Conservation (phyloP, 2,797 vertebrate species). For the Leptoclinus maculatus region DNA sequence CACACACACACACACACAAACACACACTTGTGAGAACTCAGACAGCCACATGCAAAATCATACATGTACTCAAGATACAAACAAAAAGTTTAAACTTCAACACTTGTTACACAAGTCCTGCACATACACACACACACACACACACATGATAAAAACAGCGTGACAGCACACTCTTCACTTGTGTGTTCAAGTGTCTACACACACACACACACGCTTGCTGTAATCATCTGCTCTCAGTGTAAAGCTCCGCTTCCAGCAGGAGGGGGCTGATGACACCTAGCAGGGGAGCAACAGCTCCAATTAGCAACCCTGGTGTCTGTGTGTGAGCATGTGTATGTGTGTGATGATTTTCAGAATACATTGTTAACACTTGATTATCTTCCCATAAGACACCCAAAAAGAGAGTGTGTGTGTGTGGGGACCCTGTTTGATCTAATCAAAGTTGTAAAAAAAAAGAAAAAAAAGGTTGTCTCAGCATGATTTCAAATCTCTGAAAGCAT, state of each 20-base stretch:
- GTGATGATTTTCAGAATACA: slow-evolving; percentile 61
- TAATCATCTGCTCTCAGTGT: slow-evolving; percentile 79
- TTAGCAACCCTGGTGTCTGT: slow-evolving; percentile 79
- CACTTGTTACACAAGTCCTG: slow-evolving; percentile 20
- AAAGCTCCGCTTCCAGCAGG: slow-evolving; percentile 77
- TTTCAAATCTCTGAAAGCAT: slow-evolving; percentile 42
- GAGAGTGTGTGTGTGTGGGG: not conserved
- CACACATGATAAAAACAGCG: slow-evolving; percentile 3
- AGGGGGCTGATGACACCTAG: slow-evolving; percentile 84
- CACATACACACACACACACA: slow-evolving; percentile 16
- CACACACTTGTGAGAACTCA: slow-evolving; percentile 16
- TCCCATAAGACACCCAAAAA: slow-evolving; percentile 61
- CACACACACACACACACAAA: slow-evolving; percentile 17
- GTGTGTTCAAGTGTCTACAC: slow-evolving; percentile 36
- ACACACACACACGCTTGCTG: slow-evolving; percentile 42
- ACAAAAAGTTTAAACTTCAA: slow-evolving; percentile 51
- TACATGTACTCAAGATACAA: slow-evolving; percentile 5
- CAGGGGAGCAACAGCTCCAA: slow-evolving; percentile 82
- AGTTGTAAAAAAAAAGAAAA: slow-evolving; percentile 50
- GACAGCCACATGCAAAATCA: slow-evolving; percentile 6
- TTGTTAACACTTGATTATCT: slow-evolving; percentile 79
- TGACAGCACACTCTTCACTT: slow-evolving; percentile 39
- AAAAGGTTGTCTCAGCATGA: slow-evolving; percentile 40
- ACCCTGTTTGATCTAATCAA: slow-evolving; percentile 69
- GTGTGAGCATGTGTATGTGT: slow-evolving; percentile 42